Percentiles rank a stretch among this genome's conserved stretches.
Evolutionary conservation across 2,113 vertebrate genomes (phyloP).

Genomic region (Cyanoderma ruficeps): DNA sequence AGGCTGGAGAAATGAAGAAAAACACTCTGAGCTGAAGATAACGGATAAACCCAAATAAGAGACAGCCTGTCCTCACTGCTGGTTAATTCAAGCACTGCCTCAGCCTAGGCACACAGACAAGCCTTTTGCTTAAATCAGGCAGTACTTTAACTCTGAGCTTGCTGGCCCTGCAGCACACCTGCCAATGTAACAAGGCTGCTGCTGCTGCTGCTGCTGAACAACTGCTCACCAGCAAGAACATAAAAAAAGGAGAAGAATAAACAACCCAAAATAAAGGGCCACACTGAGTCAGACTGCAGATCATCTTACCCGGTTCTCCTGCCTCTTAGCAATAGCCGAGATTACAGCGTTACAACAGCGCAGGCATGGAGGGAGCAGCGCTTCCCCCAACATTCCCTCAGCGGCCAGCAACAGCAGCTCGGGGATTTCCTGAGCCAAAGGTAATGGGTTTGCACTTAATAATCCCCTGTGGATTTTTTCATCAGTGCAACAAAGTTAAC

Average conservation of each 20-base stretch:
- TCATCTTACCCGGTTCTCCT: not conserved
- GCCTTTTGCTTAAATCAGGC: not conserved
- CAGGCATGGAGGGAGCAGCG: not conserved
- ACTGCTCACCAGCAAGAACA: not conserved
- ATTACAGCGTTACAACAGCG: not conserved
- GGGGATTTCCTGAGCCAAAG: constrained; percentile 30
- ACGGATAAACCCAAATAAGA: not conserved
- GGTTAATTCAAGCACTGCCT: not conserved
- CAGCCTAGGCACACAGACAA: not conserved
- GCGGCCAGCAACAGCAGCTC: not conserved
- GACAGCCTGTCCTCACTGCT: not conserved
- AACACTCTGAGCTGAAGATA: not conserved
- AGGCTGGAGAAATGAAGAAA: not conserved
- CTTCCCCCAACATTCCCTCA: not conserved
- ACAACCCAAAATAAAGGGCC: not conserved
- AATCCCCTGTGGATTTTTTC: not conserved
- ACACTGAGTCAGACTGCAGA: not conserved
- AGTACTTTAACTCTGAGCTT: not conserved
- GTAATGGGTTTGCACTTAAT: not conserved
- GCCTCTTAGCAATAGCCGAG: not conserved
- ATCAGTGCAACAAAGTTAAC: not conserved
- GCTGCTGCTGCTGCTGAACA: not conserved
- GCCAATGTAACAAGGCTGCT: not conserved
- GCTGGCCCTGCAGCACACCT: not conserved
- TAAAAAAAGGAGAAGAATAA: not conserved